Conservation (phyloP, 2,113 vertebrate species). For the Ifrita kowaldi region DNA sequence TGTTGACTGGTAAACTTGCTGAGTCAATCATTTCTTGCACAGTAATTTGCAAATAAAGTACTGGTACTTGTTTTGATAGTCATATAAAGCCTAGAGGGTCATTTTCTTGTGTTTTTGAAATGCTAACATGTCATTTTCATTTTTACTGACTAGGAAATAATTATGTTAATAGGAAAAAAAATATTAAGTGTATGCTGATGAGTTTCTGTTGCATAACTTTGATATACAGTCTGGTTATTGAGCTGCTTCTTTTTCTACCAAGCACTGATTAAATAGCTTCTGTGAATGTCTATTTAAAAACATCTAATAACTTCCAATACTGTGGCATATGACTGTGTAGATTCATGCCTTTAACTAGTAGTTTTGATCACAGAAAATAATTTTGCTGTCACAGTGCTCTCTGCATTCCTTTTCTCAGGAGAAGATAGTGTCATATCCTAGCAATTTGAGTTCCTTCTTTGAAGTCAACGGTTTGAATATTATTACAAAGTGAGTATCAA, state of each 20-base stretch:
- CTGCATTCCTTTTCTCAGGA: background rate
- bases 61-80: conserved; percentile 38
- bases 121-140: conserved; percentile 27
- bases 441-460: background rate
- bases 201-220: background rate
- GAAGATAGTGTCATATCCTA: background rate
- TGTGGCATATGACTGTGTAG: background rate
- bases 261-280: background rate
- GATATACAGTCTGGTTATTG: background rate
- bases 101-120: conserved; percentile 5
- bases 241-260: background rate
- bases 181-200: background rate
- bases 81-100: background rate
- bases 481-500: background rate
- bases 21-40: background rate
- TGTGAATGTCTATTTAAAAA: background rate
- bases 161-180: conserved; percentile 51
- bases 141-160: conserved; percentile 41
- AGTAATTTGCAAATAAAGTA: conserved; percentile 29
- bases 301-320: background rate
- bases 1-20: conserved; percentile 16
- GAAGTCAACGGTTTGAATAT: background rate
- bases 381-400: background rate
- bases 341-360: background rate
- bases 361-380: background rate